Percentiles rank a stretch among this genome's conserved stretches.
phyloP scores from a whole-genome alignment of 2,797 vertebrate genomes.

The Parauchenoglanis punctatus region DNA sequence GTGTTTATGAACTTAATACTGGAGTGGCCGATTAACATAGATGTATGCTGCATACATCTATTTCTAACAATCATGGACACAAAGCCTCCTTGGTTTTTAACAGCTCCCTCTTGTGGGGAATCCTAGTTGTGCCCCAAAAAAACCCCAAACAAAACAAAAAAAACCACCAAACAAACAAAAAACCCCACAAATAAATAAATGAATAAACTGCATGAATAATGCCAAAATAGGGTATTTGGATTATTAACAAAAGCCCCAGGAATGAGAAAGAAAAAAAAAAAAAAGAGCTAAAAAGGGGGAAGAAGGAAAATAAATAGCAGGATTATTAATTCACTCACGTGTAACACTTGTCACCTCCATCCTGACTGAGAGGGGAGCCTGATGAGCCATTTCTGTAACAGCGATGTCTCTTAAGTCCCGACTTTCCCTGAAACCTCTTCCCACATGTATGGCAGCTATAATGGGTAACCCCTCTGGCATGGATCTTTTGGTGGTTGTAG shows the following conservation, averaged over 20 bases:
- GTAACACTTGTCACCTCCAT: constrained; percentile 76
- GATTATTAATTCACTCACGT: constrained; percentile 68
- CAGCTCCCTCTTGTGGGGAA: constrained; percentile 18
- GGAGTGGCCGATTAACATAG: background rate
- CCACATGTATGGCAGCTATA: constrained; percentile 82
- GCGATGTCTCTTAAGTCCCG: constrained; percentile 76
- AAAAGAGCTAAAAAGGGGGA: background rate
- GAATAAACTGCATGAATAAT: background rate
- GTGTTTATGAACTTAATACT: background rate
- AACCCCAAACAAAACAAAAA: background rate
- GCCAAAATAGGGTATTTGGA: background rate
- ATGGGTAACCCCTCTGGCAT: constrained; percentile 70
- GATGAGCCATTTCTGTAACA: constrained; percentile 66
- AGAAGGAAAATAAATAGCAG: background rate
- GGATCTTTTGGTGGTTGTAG: constrained; percentile 81
- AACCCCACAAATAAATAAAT: too few relatives aligned
- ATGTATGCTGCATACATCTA: background rate
- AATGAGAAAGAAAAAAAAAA: background rate
- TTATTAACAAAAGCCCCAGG: too few relatives aligned
- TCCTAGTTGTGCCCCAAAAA: background rate
- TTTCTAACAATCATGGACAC: background rate
- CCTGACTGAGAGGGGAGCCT: constrained; percentile 57
- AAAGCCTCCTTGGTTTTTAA: background rate
- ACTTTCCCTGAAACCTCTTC: constrained; percentile 81
- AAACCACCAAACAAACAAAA: background rate